A percentile compares a stretch with the other conserved stretches of the same genome.
These are phyloP conservation scores for Plagiodera versicolora DNA, from an alignment of 2,888 invertebrate species.

Conservation along the genomic window DNA sequence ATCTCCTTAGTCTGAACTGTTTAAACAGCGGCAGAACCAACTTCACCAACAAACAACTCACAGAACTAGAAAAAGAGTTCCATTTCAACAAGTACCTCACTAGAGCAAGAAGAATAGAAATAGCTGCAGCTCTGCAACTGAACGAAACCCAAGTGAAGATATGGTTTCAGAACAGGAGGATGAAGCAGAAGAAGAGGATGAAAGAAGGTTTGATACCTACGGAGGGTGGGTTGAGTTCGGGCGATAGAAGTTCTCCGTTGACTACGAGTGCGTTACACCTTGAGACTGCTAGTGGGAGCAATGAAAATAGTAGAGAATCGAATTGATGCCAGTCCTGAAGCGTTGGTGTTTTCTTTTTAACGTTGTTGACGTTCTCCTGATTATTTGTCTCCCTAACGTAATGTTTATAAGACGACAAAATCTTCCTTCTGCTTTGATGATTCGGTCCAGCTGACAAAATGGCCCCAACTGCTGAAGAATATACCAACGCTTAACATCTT, in stretches of 20 bases:
- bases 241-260: slow-evolving; percentile 56
- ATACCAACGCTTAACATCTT: too few relatives aligned
- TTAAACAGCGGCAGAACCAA: slow-evolving; percentile 92
- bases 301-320: slow-evolving; percentile 75
- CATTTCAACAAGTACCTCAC: slow-evolving; percentile 99
- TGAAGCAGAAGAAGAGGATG: slow-evolving; percentile 98
- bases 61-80: slow-evolving; percentile 98
- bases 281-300: slow-evolving; percentile 58
- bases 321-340: too few relatives aligned
- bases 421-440: too few relatives aligned
- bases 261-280: slow-evolving; percentile 48
- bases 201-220: slow-evolving; percentile 80
- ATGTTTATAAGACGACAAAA: too few relatives aligned
- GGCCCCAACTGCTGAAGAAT: too few relatives aligned
- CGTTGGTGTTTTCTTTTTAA: too few relatives aligned
- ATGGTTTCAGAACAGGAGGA: slow-evolving; percentile 98
- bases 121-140: slow-evolving; percentile 92
- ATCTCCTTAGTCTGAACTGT: slow-evolving; percentile 53
- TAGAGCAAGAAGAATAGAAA: slow-evolving; percentile 94
- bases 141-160: slow-evolving; percentile 97
- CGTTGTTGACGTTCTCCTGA: too few relatives aligned
- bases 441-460: too few relatives aligned
- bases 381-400: too few relatives aligned
- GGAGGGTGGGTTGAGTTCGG: slow-evolving; percentile 55
- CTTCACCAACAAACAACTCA: slow-evolving; percentile 98